Evolutionary conservation across 2,113 vertebrate species (phyloP).

Genomic region (Heterochromis multidens): DNA sequence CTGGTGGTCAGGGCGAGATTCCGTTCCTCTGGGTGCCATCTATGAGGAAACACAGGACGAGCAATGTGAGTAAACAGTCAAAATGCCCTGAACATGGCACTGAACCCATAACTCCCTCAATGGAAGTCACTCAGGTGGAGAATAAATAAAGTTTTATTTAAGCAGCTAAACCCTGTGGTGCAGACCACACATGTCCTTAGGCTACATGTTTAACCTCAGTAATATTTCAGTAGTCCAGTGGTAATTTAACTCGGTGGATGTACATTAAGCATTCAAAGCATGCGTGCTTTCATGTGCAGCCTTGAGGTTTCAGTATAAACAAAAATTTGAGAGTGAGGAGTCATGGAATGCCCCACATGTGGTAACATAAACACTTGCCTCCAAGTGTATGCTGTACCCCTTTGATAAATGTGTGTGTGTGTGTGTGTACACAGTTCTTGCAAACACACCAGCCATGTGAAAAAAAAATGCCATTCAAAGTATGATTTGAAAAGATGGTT

Average conservation of each 20-base stretch:
- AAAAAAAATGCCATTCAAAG: not conserved
- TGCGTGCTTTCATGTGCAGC: not conserved
- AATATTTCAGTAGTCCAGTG: not conserved
- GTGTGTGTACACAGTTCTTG: not conserved
- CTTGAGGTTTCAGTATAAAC: not conserved
- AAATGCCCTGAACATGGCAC: not conserved
- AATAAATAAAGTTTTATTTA: not conserved
- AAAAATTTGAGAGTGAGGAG: not conserved
- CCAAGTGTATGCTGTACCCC: constrained; percentile 7
- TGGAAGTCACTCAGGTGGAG: not conserved
- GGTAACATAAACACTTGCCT: constrained; percentile 17
- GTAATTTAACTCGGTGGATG: not conserved
- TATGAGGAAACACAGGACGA: constrained; percentile 62
- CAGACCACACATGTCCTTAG: not conserved
- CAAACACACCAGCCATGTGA: not conserved
- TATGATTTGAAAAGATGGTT: not conserved
- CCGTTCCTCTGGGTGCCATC: constrained; percentile 83
- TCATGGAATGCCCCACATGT: constrained; percentile 9
- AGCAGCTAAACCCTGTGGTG: not conserved
- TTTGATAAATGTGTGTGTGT: not conserved
- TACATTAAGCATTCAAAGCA: not conserved
- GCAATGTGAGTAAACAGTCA: not conserved
- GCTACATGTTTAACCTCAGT: constrained; percentile 5
- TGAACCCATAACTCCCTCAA: not conserved
- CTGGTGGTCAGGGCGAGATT: constrained; percentile 72